phyloP scores from a whole-genome alignment of 2,888 invertebrate species.

The Bedellia somnulentella region DNA sequence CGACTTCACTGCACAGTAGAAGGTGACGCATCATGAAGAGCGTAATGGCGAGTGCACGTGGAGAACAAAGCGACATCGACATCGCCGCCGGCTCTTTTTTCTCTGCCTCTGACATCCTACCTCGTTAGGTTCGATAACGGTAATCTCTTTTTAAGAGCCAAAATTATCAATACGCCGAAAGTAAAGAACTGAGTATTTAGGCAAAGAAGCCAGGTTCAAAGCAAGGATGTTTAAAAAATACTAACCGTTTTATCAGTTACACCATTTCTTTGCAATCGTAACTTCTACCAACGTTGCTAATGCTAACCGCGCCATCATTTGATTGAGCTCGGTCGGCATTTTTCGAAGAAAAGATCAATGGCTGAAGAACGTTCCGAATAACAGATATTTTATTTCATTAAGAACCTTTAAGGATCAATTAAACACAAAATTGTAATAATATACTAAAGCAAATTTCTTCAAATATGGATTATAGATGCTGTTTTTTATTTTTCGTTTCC shows the following conservation, averaged over 20 bases:
- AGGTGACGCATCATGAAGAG: too few species aligned
- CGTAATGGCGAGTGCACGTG: conserved; percentile 44
- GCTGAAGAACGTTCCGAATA: conserved; percentile 19
- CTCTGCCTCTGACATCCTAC: conserved; percentile 18
- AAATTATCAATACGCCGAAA: too few species aligned
- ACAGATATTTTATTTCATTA: too few species aligned
- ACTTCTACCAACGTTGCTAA: conserved; percentile 14
- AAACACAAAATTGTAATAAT: too few species aligned
- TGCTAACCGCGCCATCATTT: conserved; percentile 19
- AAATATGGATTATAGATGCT: too few species aligned
- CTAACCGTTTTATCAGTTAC: conserved; percentile 43
- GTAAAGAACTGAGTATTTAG: too few species aligned
- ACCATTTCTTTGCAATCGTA: conserved; percentile 43
- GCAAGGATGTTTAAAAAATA: conserved; percentile 16
- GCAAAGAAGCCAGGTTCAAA: too few species aligned
- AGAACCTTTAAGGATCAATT: too few species aligned
- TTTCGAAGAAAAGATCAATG: conserved; percentile 23
- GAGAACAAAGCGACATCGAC: conserved; percentile 59
- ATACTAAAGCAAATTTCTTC: too few species aligned
- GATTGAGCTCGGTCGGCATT: conserved; percentile 22
- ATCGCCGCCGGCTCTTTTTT: conserved; percentile 29
- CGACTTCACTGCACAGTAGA: too few species aligned
- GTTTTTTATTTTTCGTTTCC: too few species aligned
- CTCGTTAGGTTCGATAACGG: conserved; percentile 25
- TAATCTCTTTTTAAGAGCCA: too few species aligned